These are phyloP conservation scores for Eupelmus urozonus DNA, from an alignment of 2,888 invertebrate genomes.

Conservation along the genomic window DNA sequence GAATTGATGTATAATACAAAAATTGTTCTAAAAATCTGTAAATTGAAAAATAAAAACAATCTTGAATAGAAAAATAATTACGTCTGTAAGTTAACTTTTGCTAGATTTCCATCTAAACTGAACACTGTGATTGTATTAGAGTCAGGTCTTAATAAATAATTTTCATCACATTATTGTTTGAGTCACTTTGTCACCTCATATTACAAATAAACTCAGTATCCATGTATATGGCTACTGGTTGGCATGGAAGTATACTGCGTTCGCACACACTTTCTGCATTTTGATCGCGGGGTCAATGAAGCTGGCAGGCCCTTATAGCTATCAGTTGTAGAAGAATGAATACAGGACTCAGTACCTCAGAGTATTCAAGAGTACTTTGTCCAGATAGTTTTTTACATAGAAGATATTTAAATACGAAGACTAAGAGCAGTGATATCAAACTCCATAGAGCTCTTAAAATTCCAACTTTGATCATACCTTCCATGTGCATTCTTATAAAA, in stretches of 20 bases:
- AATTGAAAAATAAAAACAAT: neutral
- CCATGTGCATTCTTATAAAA: slow-evolving; percentile 93
- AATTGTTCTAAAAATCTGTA: neutral
- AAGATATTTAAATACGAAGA: slow-evolving; percentile 94
- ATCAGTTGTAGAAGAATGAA: slow-evolving; percentile 93
- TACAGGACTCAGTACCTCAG: slow-evolving; percentile 94
- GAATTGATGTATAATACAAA: neutral
- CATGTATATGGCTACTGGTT: slow-evolving; percentile 60
- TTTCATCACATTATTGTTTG: slow-evolving; percentile 11
- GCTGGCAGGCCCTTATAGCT: slow-evolving; percentile 94
- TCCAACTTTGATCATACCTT: slow-evolving; percentile 88
- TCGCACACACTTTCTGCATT: slow-evolving; percentile 54
- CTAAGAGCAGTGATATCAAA: slow-evolving; percentile 87
- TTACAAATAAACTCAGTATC: slow-evolving; percentile 49
- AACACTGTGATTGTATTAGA: no score
- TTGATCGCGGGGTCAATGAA: slow-evolving; percentile 78
- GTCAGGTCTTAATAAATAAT: neutral
- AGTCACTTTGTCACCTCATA: slow-evolving; percentile 30
- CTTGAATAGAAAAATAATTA: neutral
- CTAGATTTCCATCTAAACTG: neutral
- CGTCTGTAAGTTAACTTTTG: neutral
- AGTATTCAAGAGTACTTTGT: slow-evolving; percentile 89
- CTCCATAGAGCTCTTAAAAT: slow-evolving; percentile 90
- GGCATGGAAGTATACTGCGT: slow-evolving; percentile 56
- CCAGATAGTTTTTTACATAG: slow-evolving; percentile 92